phyloP scores from a whole-genome alignment of 1,140 invertebrate species.

The Anastatus disparis region DNA sequence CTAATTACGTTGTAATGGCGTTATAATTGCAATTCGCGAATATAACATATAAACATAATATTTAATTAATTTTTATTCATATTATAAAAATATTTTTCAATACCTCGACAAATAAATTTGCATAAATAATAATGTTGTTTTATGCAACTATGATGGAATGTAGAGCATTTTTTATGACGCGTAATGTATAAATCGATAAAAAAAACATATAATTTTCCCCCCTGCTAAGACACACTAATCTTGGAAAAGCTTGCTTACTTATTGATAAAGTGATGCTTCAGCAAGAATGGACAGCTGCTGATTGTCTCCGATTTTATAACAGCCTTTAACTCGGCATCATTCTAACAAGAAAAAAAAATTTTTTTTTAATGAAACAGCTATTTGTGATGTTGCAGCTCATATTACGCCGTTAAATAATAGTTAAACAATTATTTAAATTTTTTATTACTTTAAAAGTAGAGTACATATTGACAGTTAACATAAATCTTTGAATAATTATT shows the following conservation, averaged over 20 bases:
- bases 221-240: conserved; percentile 23
- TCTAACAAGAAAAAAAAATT: conserved; percentile 33
- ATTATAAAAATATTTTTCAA: too few relatives aligned
- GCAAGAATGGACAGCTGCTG: conserved; percentile 39
- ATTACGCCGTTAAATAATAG: conserved; percentile 37
- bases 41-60: neutral
- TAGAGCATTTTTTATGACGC: too few relatives aligned
- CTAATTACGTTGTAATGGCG: too few relatives aligned
- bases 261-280: conserved; percentile 47
- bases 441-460: conserved; percentile 48
- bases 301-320: conserved; percentile 45
- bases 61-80: neutral
- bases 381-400: conserved; percentile 42
- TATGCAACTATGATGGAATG: too few relatives aligned
- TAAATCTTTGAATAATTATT: too few relatives aligned
- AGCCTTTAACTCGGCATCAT: conserved; percentile 17
- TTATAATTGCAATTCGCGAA: too few relatives aligned
- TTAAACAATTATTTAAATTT: conserved; percentile 36
- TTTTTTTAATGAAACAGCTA: conserved; percentile 47
- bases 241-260: conserved; percentile 38
- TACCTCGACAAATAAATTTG: too few relatives aligned
- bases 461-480: conserved; percentile 30
- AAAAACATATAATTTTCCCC: conserved; percentile 16
- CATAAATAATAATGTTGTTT: too few relatives aligned
- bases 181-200: too few relatives aligned